These are phyloP conservation scores for Calosoma granatense DNA, from an alignment of 1,140 invertebrate genomes.

Conservation along the genomic window DNA sequence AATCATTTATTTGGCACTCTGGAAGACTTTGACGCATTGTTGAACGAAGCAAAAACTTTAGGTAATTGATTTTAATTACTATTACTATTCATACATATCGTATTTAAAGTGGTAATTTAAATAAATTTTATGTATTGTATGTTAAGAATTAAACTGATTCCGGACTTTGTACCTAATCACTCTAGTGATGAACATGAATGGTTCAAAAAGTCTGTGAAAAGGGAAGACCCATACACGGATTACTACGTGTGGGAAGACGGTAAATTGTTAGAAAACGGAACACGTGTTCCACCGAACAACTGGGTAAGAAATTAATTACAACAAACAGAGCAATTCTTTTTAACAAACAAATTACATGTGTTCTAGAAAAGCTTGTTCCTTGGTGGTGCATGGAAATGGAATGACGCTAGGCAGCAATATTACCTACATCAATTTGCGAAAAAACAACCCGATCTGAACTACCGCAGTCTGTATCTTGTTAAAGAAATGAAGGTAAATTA, in stretches of 20 bases:
- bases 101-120: too few relatives aligned
- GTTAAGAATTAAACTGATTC: constrained; percentile 37
- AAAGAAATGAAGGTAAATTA: constrained; percentile 53
- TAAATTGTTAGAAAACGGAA: constrained; percentile 27
- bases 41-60: constrained; percentile 44
- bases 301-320: constrained; percentile 45
- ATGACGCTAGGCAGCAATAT: constrained; percentile 52
- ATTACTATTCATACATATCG: too few relatives aligned
- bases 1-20: constrained; percentile 61
- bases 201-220: constrained; percentile 50
- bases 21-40: constrained; percentile 56
- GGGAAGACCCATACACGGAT: constrained; percentile 46
- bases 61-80: too few relatives aligned
- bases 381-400: constrained; percentile 62
- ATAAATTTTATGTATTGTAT: too few relatives aligned
- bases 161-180: constrained; percentile 63
- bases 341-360: constrained; percentile 3
- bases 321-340: background rate
- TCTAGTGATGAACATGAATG: constrained; percentile 60
- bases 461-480: constrained; percentile 46
- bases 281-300: constrained; percentile 50
- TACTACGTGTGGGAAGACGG: constrained; percentile 62
- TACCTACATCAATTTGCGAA: constrained; percentile 63
- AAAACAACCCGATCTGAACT: constrained; percentile 69
- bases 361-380: constrained; percentile 42